Percentiles rank a stretch among this genome's conserved stretches.
phyloP scores from a whole-genome alignment of 1,140 invertebrate species.

The Plectus sambesii region DNA sequence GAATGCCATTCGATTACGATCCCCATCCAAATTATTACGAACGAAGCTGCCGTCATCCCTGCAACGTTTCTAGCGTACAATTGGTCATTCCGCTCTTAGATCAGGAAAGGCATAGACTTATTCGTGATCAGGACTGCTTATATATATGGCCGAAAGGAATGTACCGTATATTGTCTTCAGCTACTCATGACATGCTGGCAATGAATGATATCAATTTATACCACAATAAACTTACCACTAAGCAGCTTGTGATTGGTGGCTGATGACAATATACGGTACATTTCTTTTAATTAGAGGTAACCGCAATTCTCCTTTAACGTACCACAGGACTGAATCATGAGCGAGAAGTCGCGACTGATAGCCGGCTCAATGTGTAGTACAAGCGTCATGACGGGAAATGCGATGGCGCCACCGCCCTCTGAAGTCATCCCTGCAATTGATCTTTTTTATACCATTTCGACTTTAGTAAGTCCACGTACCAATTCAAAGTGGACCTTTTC shows the following conservation, averaged over 20 bases:
- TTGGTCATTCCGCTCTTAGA: too few relatives aligned
- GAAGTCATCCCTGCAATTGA: slow-evolving; percentile 28
- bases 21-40: slow-evolving; percentile 25
- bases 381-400: slow-evolving; percentile 38
- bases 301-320: slow-evolving; percentile 1
- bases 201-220: too few relatives aligned
- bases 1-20: slow-evolving; percentile 23
- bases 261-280: neutral
- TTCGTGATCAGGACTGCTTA: too few relatives aligned
- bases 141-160: too few relatives aligned
- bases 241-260: too few relatives aligned
- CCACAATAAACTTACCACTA: too few relatives aligned
- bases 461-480: neutral
- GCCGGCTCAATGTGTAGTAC: slow-evolving; percentile 25
- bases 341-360: slow-evolving; percentile 33
- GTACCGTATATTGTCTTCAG: too few relatives aligned
- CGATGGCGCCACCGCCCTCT: slow-evolving; percentile 34
- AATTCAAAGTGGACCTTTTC: neutral
- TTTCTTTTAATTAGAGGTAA: neutral
- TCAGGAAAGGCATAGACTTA: too few relatives aligned
- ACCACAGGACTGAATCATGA: slow-evolving; percentile 33
- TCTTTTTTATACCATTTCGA: neutral
- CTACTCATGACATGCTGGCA: too few relatives aligned
- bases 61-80: neutral
- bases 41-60: slow-evolving; percentile 23